These are phyloP conservation scores for Tetramorium simillimum DNA, from an alignment of 1,140 invertebrate species.

Conservation along the genomic window DNA sequence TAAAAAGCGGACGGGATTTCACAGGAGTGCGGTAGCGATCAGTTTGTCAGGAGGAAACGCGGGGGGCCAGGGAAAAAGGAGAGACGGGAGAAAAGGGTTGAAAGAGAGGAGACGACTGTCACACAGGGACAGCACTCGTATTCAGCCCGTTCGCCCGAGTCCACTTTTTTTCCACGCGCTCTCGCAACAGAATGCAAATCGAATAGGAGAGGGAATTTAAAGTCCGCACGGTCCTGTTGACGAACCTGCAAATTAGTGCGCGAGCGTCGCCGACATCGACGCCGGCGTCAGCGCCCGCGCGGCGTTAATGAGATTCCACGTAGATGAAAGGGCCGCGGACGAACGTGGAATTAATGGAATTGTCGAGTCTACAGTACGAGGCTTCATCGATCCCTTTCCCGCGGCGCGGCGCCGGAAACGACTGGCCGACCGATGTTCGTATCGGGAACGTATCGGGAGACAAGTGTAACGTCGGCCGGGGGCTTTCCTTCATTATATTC, in stretches of 20 bases:
- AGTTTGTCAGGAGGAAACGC: conserved; percentile 53
- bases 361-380: conserved; percentile 71
- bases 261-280: conserved; percentile 59
- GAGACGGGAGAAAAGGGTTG: background rate
- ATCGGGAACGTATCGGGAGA: conserved; percentile 45
- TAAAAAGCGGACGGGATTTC: conserved; percentile 47
- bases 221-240: conserved; percentile 60
- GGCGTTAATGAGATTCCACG: conserved; percentile 65
- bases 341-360: conserved; percentile 77
- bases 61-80: background rate
- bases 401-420: conserved; percentile 28
- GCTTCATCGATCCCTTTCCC: conserved; percentile 64
- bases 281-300: conserved; percentile 43
- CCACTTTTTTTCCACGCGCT: conserved; percentile 38
- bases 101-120: background rate
- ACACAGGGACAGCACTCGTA: conserved; percentile 40
- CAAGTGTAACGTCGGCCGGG: conserved; percentile 3
- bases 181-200: conserved; percentile 63
- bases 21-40: conserved; percentile 46
- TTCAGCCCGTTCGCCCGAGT: conserved; percentile 25
- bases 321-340: conserved; percentile 65
- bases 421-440: conserved; percentile 35
- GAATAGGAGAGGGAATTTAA: conserved; percentile 60
- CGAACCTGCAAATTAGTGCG: conserved; percentile 64
- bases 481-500: conserved; percentile 54